A percentile compares a stretch with the other conserved stretches of the same genome.
phyloP scores from a whole-genome alignment of 2,113 vertebrate genomes.

The Ovis canadensis region DNA sequence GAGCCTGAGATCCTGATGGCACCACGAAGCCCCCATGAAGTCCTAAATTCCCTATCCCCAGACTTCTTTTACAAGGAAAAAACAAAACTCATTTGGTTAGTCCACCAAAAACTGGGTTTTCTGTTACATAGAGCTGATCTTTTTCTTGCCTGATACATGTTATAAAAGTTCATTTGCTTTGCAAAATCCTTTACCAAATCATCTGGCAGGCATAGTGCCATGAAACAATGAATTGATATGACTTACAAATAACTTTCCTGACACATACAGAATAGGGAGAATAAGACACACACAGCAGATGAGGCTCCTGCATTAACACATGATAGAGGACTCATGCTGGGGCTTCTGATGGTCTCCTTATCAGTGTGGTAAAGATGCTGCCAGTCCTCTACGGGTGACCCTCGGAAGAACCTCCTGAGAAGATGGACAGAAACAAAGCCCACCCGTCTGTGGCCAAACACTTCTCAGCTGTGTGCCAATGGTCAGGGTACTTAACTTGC shows the following conservation, averaged over 20 bases:
- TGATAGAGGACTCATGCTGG: rapidly evolving
- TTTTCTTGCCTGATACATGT: background rate
- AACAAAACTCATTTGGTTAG: background rate
- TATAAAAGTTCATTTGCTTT: background rate
- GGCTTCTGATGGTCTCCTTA: background rate
- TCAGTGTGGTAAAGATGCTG: background rate
- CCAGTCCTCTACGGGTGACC: background rate
- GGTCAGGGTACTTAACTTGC: background rate
- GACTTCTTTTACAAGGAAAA: background rate
- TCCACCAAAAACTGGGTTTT: background rate
- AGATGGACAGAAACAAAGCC: background rate
- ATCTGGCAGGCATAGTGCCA: background rate
- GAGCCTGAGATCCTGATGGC: background rate
- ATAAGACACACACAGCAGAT: background rate
- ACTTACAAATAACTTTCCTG: background rate
- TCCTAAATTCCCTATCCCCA: background rate
- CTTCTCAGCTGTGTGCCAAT: background rate
- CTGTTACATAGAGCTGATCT: background rate
- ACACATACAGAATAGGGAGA: background rate
- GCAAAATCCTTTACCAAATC: background rate
- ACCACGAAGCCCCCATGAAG: background rate
- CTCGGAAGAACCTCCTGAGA: background rate
- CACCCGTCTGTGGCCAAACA: background rate
- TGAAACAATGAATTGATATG: background rate
- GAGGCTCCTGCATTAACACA: background rate